Evolutionary conservation across 2,113 vertebrate species (phyloP).

Genomic region (Naja naja): DNA sequence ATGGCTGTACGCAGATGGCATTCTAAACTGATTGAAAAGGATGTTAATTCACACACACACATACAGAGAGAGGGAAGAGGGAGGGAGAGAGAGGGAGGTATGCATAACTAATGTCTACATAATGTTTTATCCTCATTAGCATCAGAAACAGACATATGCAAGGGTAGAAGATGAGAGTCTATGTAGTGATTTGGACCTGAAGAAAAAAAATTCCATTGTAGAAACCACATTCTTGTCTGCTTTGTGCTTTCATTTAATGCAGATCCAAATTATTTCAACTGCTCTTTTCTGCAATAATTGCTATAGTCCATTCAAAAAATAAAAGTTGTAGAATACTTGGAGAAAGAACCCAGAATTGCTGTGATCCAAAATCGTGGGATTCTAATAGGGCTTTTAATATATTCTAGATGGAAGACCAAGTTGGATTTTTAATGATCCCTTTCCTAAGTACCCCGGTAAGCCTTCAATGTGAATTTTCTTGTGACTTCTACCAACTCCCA

Average conservation of each 20-base stretch:
- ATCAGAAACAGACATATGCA: conserved; percentile 13
- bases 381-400: not conserved
- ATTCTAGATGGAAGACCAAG: not conserved
- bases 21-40: conserved; percentile 34
- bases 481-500: not conserved
- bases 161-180: conserved; percentile 2
- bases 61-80: not conserved
- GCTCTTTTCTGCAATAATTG: not conserved
- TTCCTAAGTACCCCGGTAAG: not conserved
- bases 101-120: conserved; percentile 22
- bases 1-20: conserved; percentile 17
- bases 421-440: not conserved
- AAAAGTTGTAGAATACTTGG: not conserved
- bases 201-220: conserved; percentile 30
- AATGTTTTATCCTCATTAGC: not conserved
- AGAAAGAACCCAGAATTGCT: not conserved
- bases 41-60: conserved; percentile 29
- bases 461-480: not conserved
- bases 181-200: not conserved
- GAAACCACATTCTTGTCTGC: conserved; percentile 11
- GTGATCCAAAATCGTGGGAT: not conserved
- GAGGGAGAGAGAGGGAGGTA: not conserved
- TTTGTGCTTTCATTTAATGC: not conserved
- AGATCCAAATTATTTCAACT: conserved; percentile 29
- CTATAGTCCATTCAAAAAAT: not conserved